A percentile compares a stretch with the other conserved stretches of the same genome.
These are phyloP conservation scores for Drosophila mercatorum DNA, from an alignment of 2,888 invertebrate species.

Conservation along the genomic window DNA sequence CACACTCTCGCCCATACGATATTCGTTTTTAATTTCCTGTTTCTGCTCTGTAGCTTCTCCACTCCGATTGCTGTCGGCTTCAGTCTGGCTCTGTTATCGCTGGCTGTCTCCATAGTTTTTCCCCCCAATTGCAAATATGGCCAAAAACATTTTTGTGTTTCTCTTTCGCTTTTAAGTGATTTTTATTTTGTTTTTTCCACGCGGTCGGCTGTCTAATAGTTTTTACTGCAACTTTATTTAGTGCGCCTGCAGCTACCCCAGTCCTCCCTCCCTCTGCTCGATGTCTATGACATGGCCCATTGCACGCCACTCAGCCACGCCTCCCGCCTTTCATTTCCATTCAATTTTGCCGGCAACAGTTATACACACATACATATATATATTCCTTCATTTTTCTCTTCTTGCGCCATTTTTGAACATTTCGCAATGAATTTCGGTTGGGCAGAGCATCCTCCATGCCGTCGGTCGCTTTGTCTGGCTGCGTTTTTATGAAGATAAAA, in stretches of 20 bases:
- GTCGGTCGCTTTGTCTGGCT: constrained; percentile 48
- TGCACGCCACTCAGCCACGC: constrained; percentile 12
- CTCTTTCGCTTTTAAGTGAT: constrained; percentile 45
- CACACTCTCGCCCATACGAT: constrained; percentile 33
- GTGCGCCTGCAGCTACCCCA: constrained; percentile 33
- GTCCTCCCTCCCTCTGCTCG: not conserved
- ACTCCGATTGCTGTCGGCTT: constrained; percentile 38
- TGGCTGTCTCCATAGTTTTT: constrained; percentile 22
- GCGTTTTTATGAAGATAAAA: constrained; percentile 76
- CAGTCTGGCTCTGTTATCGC: constrained; percentile 46
- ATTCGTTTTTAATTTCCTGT: constrained; percentile 78
- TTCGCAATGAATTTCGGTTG: constrained; percentile 71
- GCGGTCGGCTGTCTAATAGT: constrained; percentile 62
- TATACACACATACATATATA: not conserved
- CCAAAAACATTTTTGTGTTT: constrained; percentile 23
- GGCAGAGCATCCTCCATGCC: constrained; percentile 11
- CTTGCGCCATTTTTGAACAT: constrained; percentile 62
- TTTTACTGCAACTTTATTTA: constrained; percentile 70
- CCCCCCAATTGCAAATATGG: constrained; percentile 54
- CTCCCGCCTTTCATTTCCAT: constrained; percentile 44
- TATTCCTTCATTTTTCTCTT: constrained; percentile 2
- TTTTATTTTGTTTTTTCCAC: constrained; percentile 49
- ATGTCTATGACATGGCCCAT: constrained; percentile 39
- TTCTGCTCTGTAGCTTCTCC: constrained; percentile 38
- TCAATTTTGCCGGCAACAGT: constrained; percentile 52